Percentiles rank a stretch among this genome's conserved stretches.
Evolutionary conservation across 1,140 invertebrate species (phyloP).

Genomic region (Adoxophyes honmai): DNA sequence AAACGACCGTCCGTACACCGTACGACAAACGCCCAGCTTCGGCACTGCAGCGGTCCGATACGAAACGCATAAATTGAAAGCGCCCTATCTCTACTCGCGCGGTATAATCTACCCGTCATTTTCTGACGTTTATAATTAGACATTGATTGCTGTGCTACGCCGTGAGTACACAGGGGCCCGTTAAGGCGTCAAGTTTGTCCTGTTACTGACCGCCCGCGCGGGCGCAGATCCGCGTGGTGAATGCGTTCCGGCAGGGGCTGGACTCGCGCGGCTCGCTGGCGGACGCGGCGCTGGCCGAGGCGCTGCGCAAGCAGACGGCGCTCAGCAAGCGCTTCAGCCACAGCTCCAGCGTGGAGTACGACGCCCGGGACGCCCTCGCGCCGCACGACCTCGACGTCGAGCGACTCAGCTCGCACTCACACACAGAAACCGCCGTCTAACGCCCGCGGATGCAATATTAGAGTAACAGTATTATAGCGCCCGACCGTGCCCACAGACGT

Average conservation of each 20-base stretch:
- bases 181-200: too few relatives aligned
- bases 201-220: constrained; percentile 20
- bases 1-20: too few relatives aligned
- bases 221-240: constrained; percentile 95
- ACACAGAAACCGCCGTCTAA: constrained; percentile 95
- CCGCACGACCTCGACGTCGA: constrained; percentile 94
- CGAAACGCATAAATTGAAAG: too few relatives aligned
- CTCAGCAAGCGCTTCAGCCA: constrained; percentile 93
- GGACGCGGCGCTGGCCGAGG: constrained; percentile 92
- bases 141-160: too few relatives aligned
- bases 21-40: too few relatives aligned
- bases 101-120: too few relatives aligned
- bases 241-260: constrained; percentile 98
- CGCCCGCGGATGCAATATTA: constrained; percentile 39
- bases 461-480: constrained; percentile 36
- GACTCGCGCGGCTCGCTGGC: constrained; percentile 95
- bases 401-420: constrained; percentile 92
- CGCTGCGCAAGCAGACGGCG: constrained; percentile 93
- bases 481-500: constrained; percentile 34
- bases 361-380: constrained; percentile 90
- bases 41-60: too few relatives aligned
- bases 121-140: too few relatives aligned
- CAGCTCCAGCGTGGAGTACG: constrained; percentile 92
- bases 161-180: too few relatives aligned
- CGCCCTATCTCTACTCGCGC: too few relatives aligned